Percentiles rank a stretch among this genome's conserved stretches.
Evolutionary conservation across 1,140 invertebrate species (phyloP).

Genomic region (Papilio polytes): DNA sequence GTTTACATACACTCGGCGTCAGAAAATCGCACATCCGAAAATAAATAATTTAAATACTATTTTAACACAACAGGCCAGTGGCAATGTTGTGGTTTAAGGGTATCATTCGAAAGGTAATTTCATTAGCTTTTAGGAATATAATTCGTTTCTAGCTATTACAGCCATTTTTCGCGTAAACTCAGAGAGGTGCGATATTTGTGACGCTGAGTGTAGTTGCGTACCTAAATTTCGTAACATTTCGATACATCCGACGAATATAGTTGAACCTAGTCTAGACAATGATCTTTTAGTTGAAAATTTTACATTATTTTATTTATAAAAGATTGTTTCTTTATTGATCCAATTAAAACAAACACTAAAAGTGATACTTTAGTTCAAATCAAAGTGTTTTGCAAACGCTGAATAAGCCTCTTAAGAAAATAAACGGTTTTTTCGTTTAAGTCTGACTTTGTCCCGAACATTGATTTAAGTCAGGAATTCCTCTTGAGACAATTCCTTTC

Average conservation of each 20-base stretch:
- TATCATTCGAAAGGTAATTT: too few relatives aligned
- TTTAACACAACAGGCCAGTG: too few relatives aligned
- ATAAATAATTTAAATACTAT: too few relatives aligned
- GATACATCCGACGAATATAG: too few relatives aligned
- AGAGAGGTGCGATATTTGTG: constrained; percentile 6
- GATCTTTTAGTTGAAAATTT: too few relatives aligned
- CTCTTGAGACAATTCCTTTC: constrained; percentile 13
- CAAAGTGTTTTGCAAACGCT: not conserved
- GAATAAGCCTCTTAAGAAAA: not conserved
- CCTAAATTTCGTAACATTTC: too few relatives aligned
- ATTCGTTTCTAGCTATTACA: not conserved
- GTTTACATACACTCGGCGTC: not conserved
- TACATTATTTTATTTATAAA: too few relatives aligned
- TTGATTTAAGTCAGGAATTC: constrained; percentile 16
- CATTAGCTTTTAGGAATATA: not conserved
- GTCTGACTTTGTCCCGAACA: not conserved
- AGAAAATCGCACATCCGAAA: too few relatives aligned
- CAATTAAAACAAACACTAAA: not conserved
- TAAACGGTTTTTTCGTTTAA: not conserved
- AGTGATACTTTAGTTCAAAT: not conserved
- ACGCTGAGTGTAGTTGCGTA: not conserved
- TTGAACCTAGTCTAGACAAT: too few relatives aligned
- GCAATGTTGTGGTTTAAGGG: too few relatives aligned
- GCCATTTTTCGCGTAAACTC: not conserved
- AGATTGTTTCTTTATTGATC: too few relatives aligned